Evolutionary conservation across 2,797 vertebrate genomes (phyloP).

Genomic region (Acrossocheilus wenchowensis): DNA sequence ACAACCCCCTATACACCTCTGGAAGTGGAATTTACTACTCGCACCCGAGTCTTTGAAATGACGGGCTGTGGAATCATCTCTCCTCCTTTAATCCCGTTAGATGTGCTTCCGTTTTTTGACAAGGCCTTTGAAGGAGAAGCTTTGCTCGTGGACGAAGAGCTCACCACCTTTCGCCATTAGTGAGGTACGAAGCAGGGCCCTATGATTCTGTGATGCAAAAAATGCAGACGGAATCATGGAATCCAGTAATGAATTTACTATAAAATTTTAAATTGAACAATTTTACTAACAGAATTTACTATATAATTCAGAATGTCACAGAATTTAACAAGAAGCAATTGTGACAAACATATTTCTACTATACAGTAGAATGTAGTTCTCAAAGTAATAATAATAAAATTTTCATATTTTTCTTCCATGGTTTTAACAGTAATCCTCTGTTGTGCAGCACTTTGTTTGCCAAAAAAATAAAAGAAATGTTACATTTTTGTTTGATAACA

Average conservation of each 20-base stretch:
- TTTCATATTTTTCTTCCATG: neutral
- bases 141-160: neutral
- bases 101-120: neutral
- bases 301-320: neutral
- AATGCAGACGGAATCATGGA: neutral
- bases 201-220: neutral
- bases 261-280: neutral
- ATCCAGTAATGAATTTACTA: neutral
- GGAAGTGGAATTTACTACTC: conserved; percentile 33
- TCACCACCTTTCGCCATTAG: neutral
- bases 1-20: conserved; percentile 36
- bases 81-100: conserved; percentile 26
- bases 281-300: neutral
- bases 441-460: neutral
- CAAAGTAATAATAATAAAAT: neutral
- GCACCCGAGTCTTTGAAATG: conserved; percentile 28
- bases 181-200: neutral
- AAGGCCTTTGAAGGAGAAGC: conserved; percentile 16
- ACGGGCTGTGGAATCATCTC: conserved; percentile 22
- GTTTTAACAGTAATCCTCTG: neutral
- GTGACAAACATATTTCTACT: neutral
- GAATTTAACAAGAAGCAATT: neutral
- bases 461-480: neutral
- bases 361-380: neutral
- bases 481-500: neutral